Percentiles rank a stretch among this genome's conserved stretches.
Evolutionary conservation across 1,140 invertebrate species (phyloP).

Genomic region (Drosophila obscura): DNA sequence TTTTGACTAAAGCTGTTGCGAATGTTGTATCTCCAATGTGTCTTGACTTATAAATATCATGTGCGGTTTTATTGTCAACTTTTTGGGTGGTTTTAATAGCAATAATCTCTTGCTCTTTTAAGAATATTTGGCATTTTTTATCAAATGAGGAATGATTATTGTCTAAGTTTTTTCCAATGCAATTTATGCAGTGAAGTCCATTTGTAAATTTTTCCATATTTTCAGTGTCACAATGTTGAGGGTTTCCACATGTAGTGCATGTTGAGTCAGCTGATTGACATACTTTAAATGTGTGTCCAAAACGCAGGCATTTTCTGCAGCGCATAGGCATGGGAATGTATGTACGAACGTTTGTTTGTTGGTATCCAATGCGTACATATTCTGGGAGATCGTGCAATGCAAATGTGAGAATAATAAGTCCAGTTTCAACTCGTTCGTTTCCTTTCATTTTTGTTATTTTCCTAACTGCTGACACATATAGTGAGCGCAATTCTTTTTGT

Average conservation of each 20-base stretch:
- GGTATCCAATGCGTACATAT: not conserved
- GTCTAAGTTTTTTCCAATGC: too few relatives aligned
- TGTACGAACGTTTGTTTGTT: not conserved
- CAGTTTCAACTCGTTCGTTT: not conserved
- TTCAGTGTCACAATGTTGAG: too few relatives aligned
- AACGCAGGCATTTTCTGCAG: not conserved
- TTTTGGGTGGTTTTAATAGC: slow-evolving; percentile 23
- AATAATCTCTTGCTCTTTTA: slow-evolving; percentile 15
- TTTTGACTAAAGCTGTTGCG: too few relatives aligned
- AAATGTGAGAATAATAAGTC: not conserved
- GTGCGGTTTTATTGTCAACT: slow-evolving; percentile 15
- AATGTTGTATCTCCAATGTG: too few relatives aligned
- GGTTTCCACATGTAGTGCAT: too few relatives aligned
- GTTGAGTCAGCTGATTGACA: too few relatives aligned
- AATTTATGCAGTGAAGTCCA: too few relatives aligned
- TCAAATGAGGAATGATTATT: too few relatives aligned
- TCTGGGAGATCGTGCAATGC: not conserved
- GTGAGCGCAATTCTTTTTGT: not conserved
- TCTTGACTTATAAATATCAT: not conserved
- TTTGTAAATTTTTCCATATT: too few relatives aligned
- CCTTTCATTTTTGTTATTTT: not conserved
- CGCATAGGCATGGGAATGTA: not conserved
- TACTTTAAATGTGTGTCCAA: not conserved
- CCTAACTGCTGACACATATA: not conserved
- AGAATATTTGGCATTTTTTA: slow-evolving; percentile 14